These are phyloP conservation scores for Lutraria lutraria DNA, from an alignment of 2,888 invertebrate species.

Conservation along the genomic window DNA sequence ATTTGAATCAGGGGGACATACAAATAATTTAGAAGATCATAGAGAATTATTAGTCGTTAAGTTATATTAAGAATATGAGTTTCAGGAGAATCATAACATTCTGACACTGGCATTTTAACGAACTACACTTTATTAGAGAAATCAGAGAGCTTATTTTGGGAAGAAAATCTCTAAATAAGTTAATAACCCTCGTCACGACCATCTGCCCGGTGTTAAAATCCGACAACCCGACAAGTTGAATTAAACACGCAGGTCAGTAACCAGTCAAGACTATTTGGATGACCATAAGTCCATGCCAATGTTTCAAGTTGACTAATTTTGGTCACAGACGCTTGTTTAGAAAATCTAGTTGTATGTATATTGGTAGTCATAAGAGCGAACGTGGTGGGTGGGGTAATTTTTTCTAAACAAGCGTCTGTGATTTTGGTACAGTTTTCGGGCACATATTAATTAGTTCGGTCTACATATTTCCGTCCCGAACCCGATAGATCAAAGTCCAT, in stretches of 20 bases:
- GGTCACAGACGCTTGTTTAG: too few species aligned
- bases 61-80: not conserved
- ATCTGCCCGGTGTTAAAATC: not conserved
- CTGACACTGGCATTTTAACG: conserved; percentile 7
- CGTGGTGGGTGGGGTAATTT: too few species aligned
- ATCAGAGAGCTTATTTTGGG: not conserved
- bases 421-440: too few species aligned
- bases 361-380: too few species aligned
- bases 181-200: not conserved
- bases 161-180: not conserved
- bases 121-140: not conserved
- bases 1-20: too few species aligned
- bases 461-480: too few species aligned
- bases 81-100: not conserved
- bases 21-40: too few species aligned
- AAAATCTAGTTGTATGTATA: too few species aligned
- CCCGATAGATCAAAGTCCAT: too few species aligned
- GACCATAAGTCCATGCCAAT: not conserved
- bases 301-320: too few species aligned
- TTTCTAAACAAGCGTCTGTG: too few species aligned
- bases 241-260: not conserved
- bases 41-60: not conserved
- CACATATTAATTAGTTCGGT: too few species aligned
- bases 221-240: not conserved
- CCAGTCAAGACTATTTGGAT: not conserved